Evolutionary conservation across 2,888 invertebrate genomes (phyloP).

Genomic region (Lithophane leautieri): DNA sequence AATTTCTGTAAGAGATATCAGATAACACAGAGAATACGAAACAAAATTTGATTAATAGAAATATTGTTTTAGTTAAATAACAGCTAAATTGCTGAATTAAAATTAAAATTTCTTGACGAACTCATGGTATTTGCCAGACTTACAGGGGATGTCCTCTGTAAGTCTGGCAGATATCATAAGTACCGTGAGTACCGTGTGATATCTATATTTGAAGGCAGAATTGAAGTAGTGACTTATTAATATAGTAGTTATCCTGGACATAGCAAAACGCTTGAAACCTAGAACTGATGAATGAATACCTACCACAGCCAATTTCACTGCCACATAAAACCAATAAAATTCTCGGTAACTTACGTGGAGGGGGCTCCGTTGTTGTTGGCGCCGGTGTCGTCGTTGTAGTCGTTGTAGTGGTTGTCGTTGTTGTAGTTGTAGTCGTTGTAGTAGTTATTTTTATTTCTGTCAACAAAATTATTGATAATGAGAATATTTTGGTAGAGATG

Average conservation of each 20-base stretch:
- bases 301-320: neutral
- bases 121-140: neutral
- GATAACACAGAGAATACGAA: neutral
- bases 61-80: neutral
- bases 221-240: too few relatives aligned
- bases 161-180: too few relatives aligned
- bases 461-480: slow-evolving; percentile 23
- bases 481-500: neutral
- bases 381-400: slow-evolving; percentile 82
- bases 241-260: neutral
- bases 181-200: too few relatives aligned
- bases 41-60: slow-evolving; percentile 6
- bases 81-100: neutral
- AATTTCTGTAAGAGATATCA: neutral
- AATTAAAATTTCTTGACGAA: neutral
- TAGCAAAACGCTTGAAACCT: neutral
- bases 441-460: slow-evolving; percentile 88
- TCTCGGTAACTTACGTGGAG: slow-evolving; percentile 78
- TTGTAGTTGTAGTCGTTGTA: slow-evolving; percentile 85
- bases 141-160: too few relatives aligned
- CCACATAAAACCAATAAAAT: neutral
- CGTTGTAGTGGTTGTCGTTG: slow-evolving; percentile 84
- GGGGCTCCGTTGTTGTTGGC: slow-evolving; percentile 82
- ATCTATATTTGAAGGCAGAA: neutral
- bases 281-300: neutral